Conservation (phyloP, 2,797 vertebrate genomes). For the Lycodopsis pacificus region DNA sequence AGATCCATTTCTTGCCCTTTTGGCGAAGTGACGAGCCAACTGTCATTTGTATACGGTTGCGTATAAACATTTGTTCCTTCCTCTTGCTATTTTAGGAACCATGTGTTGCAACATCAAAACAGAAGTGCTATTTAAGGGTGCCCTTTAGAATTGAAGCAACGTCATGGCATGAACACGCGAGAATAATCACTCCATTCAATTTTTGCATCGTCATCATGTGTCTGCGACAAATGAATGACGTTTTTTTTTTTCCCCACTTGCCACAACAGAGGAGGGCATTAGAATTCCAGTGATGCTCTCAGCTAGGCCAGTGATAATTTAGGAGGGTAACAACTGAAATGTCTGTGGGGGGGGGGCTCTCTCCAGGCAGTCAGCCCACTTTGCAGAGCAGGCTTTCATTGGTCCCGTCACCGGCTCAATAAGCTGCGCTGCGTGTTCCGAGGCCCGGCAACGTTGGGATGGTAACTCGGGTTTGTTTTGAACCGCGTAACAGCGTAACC, state of each 20-base stretch:
- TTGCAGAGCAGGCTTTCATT: conserved; percentile 47
- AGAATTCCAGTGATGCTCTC: conserved; percentile 20
- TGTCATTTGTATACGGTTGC: conserved; percentile 15
- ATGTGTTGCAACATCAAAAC: conserved; percentile 18
- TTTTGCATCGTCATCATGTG: conserved; percentile 13
- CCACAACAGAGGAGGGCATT: conserved; percentile 4
- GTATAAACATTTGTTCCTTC: conserved; percentile 28
- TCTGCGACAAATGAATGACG: conserved; percentile 22
- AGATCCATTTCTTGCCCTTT: conserved; percentile 23
- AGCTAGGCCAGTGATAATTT: conserved; percentile 15
- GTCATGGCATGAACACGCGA: background rate
- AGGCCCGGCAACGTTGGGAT: conserved; percentile 75
- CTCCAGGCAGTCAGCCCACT: conserved; percentile 48
- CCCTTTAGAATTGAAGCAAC: conserved; percentile 11
- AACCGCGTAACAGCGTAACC: conserved; percentile 58
- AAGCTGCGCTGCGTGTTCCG: conserved; percentile 68
- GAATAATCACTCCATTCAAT: conserved; percentile 34
- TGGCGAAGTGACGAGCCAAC: conserved; percentile 30
- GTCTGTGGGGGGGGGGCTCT: conserved; percentile 9
- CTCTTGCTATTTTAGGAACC: conserved; percentile 47
- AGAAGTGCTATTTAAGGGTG: conserved; percentile 28
- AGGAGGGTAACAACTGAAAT: conserved; percentile 11
- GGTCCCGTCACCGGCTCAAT: conserved; percentile 57
- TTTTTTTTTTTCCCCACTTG: conserved; percentile 19
- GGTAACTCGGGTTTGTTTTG: conserved; percentile 79